Percentiles rank a stretch among this genome's conserved stretches.
These are phyloP conservation scores for Cebidichthys violaceus DNA, from an alignment of 2,113 vertebrate species.

Conservation along the genomic window DNA sequence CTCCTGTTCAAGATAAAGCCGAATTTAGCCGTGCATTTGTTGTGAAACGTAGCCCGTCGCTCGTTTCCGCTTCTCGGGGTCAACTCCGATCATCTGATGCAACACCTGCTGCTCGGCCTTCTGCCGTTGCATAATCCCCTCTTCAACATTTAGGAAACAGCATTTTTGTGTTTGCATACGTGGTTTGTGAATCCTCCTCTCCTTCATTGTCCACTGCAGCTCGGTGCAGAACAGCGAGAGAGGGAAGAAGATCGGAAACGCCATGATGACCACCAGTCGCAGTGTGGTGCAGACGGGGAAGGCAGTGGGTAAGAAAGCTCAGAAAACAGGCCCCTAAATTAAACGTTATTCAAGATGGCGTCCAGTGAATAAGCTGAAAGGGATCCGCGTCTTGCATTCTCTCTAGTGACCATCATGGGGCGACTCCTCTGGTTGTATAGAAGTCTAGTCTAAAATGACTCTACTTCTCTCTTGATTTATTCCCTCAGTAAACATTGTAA, in stretches of 20 bases:
- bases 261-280: conserved; percentile 93
- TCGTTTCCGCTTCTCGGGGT: conserved; percentile 30
- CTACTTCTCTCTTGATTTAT: too few species aligned
- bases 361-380: neutral
- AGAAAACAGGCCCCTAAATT: neutral
- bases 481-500: too few species aligned
- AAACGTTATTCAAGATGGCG: neutral
- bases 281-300: conserved; percentile 96
- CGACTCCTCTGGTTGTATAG: too few species aligned
- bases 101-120: conserved; percentile 34
- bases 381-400: neutral
- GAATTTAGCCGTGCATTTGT: conserved; percentile 35
- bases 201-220: conserved; percentile 76
- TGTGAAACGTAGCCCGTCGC: conserved; percentile 33
- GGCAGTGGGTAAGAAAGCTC: conserved; percentile 90
- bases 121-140: conserved; percentile 22
- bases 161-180: neutral
- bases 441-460: too few species aligned
- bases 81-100: conserved; percentile 3
- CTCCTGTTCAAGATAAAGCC: conserved; percentile 19
- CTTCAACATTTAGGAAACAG: conserved; percentile 3
- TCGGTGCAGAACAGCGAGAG: conserved; percentile 98
- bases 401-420: too few species aligned
- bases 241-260: conserved; percentile 96
- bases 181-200: neutral